Evolutionary conservation across 2,113 vertebrate genomes (phyloP), one percentile per base, ranked within the genome.

Genomic region (Syngnathoides biaculeatus): DNA sequence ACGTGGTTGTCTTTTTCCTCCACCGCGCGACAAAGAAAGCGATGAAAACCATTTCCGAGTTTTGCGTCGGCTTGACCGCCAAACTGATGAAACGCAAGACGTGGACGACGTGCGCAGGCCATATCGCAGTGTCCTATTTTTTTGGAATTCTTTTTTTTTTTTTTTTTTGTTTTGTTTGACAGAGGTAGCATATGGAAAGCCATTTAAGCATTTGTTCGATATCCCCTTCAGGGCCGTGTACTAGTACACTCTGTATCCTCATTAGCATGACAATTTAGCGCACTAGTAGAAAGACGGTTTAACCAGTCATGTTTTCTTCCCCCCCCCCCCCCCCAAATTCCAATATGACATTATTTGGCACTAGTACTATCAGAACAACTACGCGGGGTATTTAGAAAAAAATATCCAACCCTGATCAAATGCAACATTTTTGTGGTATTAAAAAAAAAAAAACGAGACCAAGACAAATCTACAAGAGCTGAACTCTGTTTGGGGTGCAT

Each of bases 11-110:
- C n/a, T 30, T 26, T 57, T 57, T 30, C 26, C 55, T 57, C 14
- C 26, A 26, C 22, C 2, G 14, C 66, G 68, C 77, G 80, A 81
- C 80, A 81, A 71, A 76, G 73, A 40, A 64, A 15, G 73, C 19
- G 77, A 80, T 53, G 73, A 73, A 69, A 77, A 79, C 70, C n/a
- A n/a, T n/a, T n/a, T n/a, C n/a, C n/a, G n/a, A n/a, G n/a, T 59
- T 67, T 62, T 70, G 48, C 65, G 24, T n/a, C 48, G 0, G 53
- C 43, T 38, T 67, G 50, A 74, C 26, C 48, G 14, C 50, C n/a
- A 19, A 19, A 26, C 26, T 55, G 22, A 22, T 10, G 12, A 22
- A 55, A 50, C 2, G 1, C n/a, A 55, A 55, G 4, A 55, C 10
- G 10, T 12, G 52, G 1, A 12, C 52, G 13, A 10, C n/a, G n/a